Base-by-base conservation (phyloP, 2,797 vertebrate species). In the Bovichtus variegatus region DNA sequence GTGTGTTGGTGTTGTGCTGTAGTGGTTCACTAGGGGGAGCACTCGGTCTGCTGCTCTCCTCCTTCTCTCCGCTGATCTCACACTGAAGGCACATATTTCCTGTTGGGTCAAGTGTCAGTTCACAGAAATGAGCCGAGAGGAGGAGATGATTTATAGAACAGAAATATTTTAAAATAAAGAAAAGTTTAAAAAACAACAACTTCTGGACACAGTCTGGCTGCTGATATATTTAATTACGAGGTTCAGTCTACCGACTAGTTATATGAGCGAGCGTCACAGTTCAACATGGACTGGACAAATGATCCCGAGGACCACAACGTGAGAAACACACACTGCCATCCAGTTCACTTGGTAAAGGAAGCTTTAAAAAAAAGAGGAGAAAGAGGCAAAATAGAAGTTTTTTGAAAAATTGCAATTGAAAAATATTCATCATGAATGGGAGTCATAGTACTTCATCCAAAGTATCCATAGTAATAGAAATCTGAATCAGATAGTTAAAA, bases 1-100 rank as follows among this genome's bases (percentile, higher is more conserved):
- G 18, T 25, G 43, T 31, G 9, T 5, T 9, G n/a, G 29, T 76
- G 80, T 16, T 71, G 78, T 86, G 55, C 64, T 58, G 25, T 6
- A 36, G 47, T 12, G 2, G 1, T 59, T 78, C 91, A 86, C 87
- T 81, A 87, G 91, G 83, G 86, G 91, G 92, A 81, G 89, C 83
- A 84, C 83, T 75, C n/a, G 67, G 40, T 72, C 78, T 79, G 49
- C 78, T 51, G 57, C 51, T 70, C 21, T 29, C 23, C 60, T 70
- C 19, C 21, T 49, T 23, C 29, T 13, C 49, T 41, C 65, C 1
- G 41, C 67, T 59, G 62, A 57, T 41, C 38, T 60, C 18, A 16
- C 16, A 38, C 3, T 9, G 21, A 72, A 12, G 6, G 13, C 61
- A 41, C n/a, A 43, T 2, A 23, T 38, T 10, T 53, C 16, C 57